Percentiles rank a stretch among this genome's conserved stretches.
Evolutionary conservation across 2,113 vertebrate species (phyloP).

Genomic region (Brienomyrus brachyistius): DNA sequence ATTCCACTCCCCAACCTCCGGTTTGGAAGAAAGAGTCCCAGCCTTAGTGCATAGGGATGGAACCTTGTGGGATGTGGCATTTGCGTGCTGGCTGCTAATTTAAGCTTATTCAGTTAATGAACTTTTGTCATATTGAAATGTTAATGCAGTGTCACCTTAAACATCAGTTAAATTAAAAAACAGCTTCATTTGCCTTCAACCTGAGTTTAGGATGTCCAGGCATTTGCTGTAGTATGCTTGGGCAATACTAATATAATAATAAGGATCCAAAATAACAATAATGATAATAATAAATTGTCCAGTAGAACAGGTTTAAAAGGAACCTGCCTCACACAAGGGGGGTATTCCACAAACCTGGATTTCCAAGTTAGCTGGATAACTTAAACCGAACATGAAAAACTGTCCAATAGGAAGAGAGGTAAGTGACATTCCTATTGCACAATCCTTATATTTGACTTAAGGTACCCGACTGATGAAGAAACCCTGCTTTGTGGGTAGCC

Average conservation of each 20-base stretch:
- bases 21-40: background rate
- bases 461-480: background rate
- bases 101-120: background rate
- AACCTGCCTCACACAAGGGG: background rate
- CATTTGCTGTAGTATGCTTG: background rate
- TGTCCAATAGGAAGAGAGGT: background rate
- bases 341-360: background rate
- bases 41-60: background rate
- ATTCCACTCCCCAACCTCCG: background rate
- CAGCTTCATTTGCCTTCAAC: background rate
- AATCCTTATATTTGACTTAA: background rate
- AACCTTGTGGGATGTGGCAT: background rate
- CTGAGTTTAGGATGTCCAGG: background rate
- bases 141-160: background rate
- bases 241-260: background rate
- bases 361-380: background rate
- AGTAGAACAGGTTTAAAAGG: background rate
- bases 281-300: background rate
- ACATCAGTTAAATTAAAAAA: background rate
- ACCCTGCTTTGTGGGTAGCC: background rate
- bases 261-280: background rate
- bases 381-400: background rate
- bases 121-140: background rate
- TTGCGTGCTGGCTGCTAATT: background rate
- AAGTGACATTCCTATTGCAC: background rate